Percentiles rank a stretch among this genome's conserved stretches.
These are phyloP conservation scores for Cherax quadricarinatus DNA, from an alignment of 1,140 invertebrate genomes.

Conservation along the genomic window DNA sequence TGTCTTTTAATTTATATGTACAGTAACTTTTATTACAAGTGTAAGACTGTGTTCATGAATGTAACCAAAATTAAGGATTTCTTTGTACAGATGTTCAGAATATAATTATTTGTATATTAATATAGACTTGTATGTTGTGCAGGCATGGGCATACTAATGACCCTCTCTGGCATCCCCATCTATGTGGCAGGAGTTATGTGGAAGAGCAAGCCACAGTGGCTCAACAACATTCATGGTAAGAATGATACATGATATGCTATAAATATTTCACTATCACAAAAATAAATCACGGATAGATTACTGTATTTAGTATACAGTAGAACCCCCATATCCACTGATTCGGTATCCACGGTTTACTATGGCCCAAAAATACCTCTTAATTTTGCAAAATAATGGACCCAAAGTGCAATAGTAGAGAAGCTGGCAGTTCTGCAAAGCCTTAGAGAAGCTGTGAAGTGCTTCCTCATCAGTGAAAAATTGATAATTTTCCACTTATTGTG, in stretches of 20 bases:
- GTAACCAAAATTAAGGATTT: no score
- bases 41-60: no score
- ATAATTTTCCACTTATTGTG: no score
- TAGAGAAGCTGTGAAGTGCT: no score
- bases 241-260: background rate
- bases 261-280: background rate
- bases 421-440: no score
- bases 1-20: no score
- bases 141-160: slow-evolving; percentile 77
- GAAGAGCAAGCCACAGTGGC: slow-evolving; percentile 30
- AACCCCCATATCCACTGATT: background rate
- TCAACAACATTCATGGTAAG: slow-evolving; percentile 41
- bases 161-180: slow-evolving; percentile 79
- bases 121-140: background rate
- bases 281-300: background rate
- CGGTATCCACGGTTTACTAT: no score
- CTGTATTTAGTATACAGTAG: background rate
- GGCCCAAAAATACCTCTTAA: background rate
- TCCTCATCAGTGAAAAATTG: no score
- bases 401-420: no score
- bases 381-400: background rate
- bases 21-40: no score
- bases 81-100: no score
- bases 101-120: background rate
- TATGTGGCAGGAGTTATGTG: slow-evolving; percentile 78